phyloP scores from a whole-genome alignment of 2,113 vertebrate species.

The Blennius ocellaris region DNA sequence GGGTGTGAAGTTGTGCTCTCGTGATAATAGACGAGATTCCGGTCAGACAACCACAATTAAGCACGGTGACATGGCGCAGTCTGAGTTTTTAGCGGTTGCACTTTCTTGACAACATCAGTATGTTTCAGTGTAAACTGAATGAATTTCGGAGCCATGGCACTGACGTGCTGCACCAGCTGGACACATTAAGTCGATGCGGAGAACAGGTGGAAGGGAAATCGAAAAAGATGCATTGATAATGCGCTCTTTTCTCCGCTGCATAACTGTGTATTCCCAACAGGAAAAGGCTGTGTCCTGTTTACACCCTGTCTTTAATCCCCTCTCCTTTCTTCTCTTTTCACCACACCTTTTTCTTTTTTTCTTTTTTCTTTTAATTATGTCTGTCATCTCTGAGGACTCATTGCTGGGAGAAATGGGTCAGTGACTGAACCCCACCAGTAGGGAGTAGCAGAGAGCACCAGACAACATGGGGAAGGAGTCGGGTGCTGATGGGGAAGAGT shows the following conservation, averaged over 20 bases:
- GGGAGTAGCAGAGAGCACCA: conserved; percentile 54
- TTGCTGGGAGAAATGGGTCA: background rate
- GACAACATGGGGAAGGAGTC: background rate
- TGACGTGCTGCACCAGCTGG: background rate
- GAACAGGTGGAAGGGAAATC: background rate
- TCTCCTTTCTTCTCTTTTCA: background rate
- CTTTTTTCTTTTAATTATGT: background rate
- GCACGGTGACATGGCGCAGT: too few relatives aligned
- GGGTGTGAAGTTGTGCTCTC: conserved; percentile 10
- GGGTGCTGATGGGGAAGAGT: conserved; percentile 17
- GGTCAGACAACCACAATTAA: background rate
- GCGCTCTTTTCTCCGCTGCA: background rate
- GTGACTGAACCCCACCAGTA: conserved; percentile 50
- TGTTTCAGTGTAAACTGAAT: too few relatives aligned
- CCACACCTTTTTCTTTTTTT: background rate
- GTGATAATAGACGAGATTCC: conserved; percentile 21
- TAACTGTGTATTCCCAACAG: conserved; percentile 9
- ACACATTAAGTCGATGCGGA: background rate
- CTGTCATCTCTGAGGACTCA: too few relatives aligned
- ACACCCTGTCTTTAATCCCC: conserved; percentile 17
- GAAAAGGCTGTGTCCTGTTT: conserved; percentile 5
- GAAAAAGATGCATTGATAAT: background rate
- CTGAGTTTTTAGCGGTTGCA: too few relatives aligned
- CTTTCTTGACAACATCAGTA: too few relatives aligned
- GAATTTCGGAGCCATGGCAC: too few relatives aligned